Conservation (phyloP, 2,888 invertebrate genomes). For the Rhingia campestris region DNA sequence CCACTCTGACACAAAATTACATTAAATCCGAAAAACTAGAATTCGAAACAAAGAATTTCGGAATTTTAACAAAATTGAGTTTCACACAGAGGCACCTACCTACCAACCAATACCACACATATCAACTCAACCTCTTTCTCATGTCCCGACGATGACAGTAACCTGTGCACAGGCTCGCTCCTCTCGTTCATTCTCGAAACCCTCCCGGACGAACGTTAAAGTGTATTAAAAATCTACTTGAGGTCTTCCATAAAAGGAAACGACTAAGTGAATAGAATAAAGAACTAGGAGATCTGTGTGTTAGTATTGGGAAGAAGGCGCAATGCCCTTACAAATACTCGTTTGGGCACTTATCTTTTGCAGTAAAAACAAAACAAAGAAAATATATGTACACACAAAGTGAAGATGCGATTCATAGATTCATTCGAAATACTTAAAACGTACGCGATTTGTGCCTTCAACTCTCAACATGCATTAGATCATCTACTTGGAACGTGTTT, state of each 20-base stretch:
- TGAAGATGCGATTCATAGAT: slow-evolving; percentile 37
- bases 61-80: not conserved
- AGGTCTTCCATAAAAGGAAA: slow-evolving; percentile 23
- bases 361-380: not conserved
- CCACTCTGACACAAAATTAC: not conserved
- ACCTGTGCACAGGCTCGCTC: not conserved
- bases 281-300: slow-evolving; percentile 45
- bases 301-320: slow-evolving; percentile 10
- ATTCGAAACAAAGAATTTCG: slow-evolving; percentile 12
- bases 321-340: slow-evolving; percentile 52
- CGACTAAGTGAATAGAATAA: slow-evolving; percentile 45
- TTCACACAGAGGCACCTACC: too few relatives aligned
- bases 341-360: slow-evolving; percentile 39
- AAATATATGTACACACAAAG: slow-evolving; percentile 8
- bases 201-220: not conserved
- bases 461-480: too few relatives aligned
- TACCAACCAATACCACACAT: not conserved
- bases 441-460: not conserved
- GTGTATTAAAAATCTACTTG: slow-evolving; percentile 4
- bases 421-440: not conserved
- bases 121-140: not conserved
- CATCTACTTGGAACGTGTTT: too few relatives aligned
- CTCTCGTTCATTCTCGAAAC: not conserved
- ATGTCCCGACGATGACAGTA: not conserved
- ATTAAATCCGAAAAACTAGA: not conserved